These are phyloP conservation scores for Gila orcuttii DNA, from an alignment of 2,113 vertebrate genomes.

Conservation along the genomic window DNA sequence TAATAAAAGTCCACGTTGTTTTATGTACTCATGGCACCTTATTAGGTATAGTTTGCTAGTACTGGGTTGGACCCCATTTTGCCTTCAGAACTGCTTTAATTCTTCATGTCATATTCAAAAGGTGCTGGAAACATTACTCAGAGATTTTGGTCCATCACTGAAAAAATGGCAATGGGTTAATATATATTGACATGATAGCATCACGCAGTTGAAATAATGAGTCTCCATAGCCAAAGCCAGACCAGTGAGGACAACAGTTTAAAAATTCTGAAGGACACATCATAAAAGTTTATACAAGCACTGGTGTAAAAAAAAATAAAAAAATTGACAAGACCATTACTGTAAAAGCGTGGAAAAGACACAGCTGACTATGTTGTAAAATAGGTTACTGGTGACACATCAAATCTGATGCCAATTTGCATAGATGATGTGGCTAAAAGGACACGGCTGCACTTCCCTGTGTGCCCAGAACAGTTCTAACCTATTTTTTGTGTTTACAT, in stretches of 20 bases:
- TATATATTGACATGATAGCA: no score
- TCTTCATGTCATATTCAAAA: no score
- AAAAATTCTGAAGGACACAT: not conserved
- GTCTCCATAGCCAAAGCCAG: no score
- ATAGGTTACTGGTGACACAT: not conserved
- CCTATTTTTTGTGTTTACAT: not conserved
- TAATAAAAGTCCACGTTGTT: no score
- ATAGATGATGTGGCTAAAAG: not conserved
- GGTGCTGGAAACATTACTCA: no score
- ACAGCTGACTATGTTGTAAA: conserved; percentile 33
- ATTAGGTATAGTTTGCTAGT: no score
- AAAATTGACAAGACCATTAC: not conserved
- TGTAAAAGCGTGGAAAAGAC: conserved; percentile 4
- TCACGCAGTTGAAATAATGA: no score
- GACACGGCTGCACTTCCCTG: not conserved
- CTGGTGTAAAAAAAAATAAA: not conserved
- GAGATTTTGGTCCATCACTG: no score
- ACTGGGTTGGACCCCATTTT: no score
- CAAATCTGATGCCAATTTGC: not conserved
- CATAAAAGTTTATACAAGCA: not conserved
- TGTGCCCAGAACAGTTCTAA: not conserved
- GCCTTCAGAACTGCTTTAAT: no score
- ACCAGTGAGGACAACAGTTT: not conserved
- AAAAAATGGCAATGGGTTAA: no score
- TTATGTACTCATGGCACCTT: no score